Evolutionary conservation across 2,888 invertebrate genomes (phyloP), one percentile per base, ranked within the genome.

Genomic region (Parnassius smintheus): DNA sequence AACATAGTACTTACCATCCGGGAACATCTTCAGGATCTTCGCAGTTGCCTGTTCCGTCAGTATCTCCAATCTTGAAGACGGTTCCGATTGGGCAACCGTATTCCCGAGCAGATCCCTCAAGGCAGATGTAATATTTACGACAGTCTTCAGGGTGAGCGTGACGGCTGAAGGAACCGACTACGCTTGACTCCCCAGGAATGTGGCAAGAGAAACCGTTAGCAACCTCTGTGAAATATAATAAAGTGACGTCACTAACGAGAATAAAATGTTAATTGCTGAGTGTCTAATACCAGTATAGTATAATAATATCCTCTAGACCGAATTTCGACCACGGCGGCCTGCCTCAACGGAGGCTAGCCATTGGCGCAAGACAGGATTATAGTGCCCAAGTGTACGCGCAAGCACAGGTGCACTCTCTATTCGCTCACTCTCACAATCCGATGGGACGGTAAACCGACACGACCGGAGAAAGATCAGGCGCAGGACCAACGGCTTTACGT

Each of bases 11-110:
- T 96, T 89, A 97, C 97, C 98, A 98, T 94, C 98, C 98, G 88
- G 96, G 96, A 93, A 98, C 98, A 86, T 97, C 97, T 92, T 97
- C 97, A 72, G 98, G 98, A 83, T 98, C 98, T 90, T 97, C 96
- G 89, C 98, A 98, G 93, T 97, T 97, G 72, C 98, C 97, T 74
- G 96, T 95, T 78, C 97, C 98, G 75, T 98, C 97, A 78, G 95
- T 91, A 80, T 96, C 96, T 66, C 97, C 97, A 88, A 98, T 97
- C 89, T 97, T 97, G 95, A 98, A 98, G 59, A 98, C 98, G 63
- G 98, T 98, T 63, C 98, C 98, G 82, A 98, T 97, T 78, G 98
- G 98, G 93, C 98, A 98, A 70, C 98, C 98, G 88, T 98, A 98
- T 88, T 98, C 98, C 72, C 98, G 94, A 70, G 98, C 96, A 65